Conservation (phyloP, 2,888 invertebrate species). For the Mythimna loreyi region DNA sequence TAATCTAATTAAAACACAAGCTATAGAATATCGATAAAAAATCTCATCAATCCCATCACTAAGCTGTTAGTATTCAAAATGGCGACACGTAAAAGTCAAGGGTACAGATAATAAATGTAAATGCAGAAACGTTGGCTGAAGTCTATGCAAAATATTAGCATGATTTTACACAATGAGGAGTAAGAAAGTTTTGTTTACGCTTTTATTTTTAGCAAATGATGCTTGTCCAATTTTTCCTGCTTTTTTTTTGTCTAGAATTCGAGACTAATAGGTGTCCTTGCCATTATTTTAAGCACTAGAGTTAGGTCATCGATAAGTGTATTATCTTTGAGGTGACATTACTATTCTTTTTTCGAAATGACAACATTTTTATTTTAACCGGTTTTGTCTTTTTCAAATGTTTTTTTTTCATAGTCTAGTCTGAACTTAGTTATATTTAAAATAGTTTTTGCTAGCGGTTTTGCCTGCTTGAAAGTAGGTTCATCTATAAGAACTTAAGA, state of each 20-base stretch:
- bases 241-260: constrained; percentile 14
- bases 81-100: constrained; percentile 56
- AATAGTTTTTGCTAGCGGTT: too few relatives aligned
- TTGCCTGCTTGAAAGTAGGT: too few relatives aligned
- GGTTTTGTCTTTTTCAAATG: neutral
- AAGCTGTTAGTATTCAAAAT: constrained; percentile 35
- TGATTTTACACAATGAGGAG: constrained; percentile 4
- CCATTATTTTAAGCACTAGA: constrained; percentile 33
- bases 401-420: too few relatives aligned
- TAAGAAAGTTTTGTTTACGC: neutral
- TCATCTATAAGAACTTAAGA: too few relatives aligned
- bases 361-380: neutral
- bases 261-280: constrained; percentile 35
- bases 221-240: neutral
- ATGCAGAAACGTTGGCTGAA: constrained; percentile 18
- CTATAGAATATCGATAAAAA: constrained; percentile 12
- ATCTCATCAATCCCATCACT: constrained; percentile 27
- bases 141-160: constrained; percentile 40
- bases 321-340: neutral
- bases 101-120: constrained; percentile 49
- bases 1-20: too few relatives aligned
- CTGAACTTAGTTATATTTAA: too few relatives aligned
- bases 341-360: neutral
- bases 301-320: constrained; percentile 21
- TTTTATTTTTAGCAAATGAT: constrained; percentile 18